Evolutionary conservation across 2,797 vertebrate species (phyloP).

Genomic region (Amazonetta brasiliensis): DNA sequence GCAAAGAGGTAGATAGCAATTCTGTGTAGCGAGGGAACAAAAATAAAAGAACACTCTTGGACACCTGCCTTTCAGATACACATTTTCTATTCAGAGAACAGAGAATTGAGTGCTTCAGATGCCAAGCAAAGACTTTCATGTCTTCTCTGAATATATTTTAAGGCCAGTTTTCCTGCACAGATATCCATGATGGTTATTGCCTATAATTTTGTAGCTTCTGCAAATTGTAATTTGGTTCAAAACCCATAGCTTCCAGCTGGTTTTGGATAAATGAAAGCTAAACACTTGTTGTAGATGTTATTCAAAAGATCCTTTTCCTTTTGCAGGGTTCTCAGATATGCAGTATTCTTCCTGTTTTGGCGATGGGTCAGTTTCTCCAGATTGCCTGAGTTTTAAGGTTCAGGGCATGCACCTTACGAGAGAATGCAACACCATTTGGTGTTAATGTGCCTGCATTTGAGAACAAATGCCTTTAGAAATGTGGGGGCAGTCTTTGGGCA

Average conservation of each 20-base stretch:
- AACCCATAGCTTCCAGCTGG: neutral
- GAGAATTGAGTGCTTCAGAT: neutral
- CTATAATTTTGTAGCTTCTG: conserved; percentile 35
- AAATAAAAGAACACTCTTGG: neutral
- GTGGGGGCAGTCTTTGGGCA: neutral
- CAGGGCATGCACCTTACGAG: neutral
- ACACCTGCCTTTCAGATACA: conserved; percentile 40
- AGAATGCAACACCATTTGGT: neutral
- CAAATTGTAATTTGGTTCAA: neutral
- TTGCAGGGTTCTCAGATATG: neutral
- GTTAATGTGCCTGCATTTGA: neutral
- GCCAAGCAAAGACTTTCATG: neutral
- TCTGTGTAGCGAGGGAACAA: neutral
- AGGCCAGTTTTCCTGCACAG: neutral
- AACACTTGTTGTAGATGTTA: neutral
- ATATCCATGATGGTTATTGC: neutral
- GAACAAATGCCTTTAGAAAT: neutral
- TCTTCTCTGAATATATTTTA: conserved; percentile 18
- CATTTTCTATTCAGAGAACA: neutral
- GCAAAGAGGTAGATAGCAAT: conserved; percentile 13
- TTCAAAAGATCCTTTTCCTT: neutral
- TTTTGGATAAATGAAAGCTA: conserved; percentile 9
- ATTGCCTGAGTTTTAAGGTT: neutral
- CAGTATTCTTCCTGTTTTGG: neutral
- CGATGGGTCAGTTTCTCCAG: neutral